Percentiles rank a stretch among this genome's conserved stretches.
These are phyloP conservation scores for Sitophilus oryzae DNA, from an alignment of 1,140 invertebrate species.

Conservation along the genomic window DNA sequence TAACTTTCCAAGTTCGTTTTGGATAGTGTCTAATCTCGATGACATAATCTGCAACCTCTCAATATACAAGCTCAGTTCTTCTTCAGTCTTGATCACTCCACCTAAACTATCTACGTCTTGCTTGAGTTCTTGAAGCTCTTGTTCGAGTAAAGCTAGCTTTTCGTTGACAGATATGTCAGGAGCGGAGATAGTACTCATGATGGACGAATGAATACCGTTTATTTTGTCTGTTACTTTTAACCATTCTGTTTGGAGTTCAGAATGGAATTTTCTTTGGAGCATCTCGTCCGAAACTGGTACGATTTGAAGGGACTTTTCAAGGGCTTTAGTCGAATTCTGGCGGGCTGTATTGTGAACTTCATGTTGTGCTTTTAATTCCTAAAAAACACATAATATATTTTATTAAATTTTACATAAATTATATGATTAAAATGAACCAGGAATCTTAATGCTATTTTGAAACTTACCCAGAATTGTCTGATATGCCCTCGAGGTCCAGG, in stretches of 20 bases:
- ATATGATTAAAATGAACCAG: neutral
- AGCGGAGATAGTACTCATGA: slow-evolving; percentile 61
- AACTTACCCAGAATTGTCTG: slow-evolving; percentile 69
- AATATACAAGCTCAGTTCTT: slow-evolving; percentile 72
- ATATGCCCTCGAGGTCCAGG: slow-evolving; percentile 60
- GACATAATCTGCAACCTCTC: slow-evolving; percentile 70
- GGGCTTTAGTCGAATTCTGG: slow-evolving; percentile 62
- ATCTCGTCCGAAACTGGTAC: slow-evolving; percentile 75
- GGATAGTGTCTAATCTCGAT: slow-evolving; percentile 64
- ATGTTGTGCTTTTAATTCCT: slow-evolving; percentile 80
- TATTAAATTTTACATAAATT: neutral
- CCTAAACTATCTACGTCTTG: slow-evolving; percentile 60
- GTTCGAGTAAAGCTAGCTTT: slow-evolving; percentile 64
- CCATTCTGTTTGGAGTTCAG: slow-evolving; percentile 71
- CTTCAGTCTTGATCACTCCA: slow-evolving; percentile 72
- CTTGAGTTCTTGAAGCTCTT: slow-evolving; percentile 65
- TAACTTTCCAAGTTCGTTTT: slow-evolving; percentile 69
- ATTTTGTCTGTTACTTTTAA: slow-evolving; percentile 58
- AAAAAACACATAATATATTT: slow-evolving; percentile 9
- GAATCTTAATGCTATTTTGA: slow-evolving; percentile 11
- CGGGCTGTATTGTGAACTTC: slow-evolving; percentile 76
- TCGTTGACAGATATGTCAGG: slow-evolving; percentile 64
- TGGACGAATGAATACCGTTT: slow-evolving; percentile 56
- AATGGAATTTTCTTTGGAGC: slow-evolving; percentile 68
- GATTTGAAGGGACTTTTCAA: slow-evolving; percentile 70